Percentiles rank a stretch among this genome's conserved stretches.
Evolutionary conservation across 2,797 vertebrate genomes (phyloP).

Genomic region (Strix occidentalis): DNA sequence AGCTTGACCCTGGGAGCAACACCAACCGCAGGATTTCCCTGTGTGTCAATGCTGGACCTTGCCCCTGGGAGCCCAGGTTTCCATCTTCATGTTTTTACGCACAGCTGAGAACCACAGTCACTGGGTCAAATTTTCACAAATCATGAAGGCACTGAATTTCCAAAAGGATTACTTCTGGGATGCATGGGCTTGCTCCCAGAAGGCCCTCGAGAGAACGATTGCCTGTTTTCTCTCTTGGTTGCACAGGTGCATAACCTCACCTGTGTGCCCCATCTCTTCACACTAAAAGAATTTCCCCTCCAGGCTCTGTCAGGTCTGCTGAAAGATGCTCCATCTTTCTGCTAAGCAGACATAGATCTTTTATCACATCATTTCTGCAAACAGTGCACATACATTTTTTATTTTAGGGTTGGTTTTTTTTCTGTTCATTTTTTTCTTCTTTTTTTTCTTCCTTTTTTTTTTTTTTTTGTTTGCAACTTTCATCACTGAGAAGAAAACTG

Average conservation of each 20-base stretch:
- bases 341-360: constrained; percentile 31
- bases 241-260: constrained; percentile 59
- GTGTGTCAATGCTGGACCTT: fast-evolving
- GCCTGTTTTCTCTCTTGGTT: not conserved
- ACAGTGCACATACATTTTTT: constrained; percentile 26
- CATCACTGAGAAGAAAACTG: constrained; percentile 37
- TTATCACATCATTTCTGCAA: constrained; percentile 34
- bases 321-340: constrained; percentile 52
- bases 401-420: not conserved
- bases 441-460: no score
- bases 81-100: not conserved
- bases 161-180: constrained; percentile 22
- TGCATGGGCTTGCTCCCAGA: not conserved
- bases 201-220: not conserved
- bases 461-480: not conserved
- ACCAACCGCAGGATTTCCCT: not conserved
- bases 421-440: not conserved
- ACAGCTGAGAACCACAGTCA: constrained; percentile 24
- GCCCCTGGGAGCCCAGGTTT: constrained; percentile 4
- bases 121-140: constrained; percentile 54
- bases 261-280: constrained; percentile 42
- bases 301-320: constrained; percentile 27
- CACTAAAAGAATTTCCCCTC: constrained; percentile 47
- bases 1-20: constrained; percentile 1
- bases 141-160: not conserved